Evolutionary conservation across 2,888 invertebrate genomes (phyloP).

Genomic region (Lasius fuliginosus): DNA sequence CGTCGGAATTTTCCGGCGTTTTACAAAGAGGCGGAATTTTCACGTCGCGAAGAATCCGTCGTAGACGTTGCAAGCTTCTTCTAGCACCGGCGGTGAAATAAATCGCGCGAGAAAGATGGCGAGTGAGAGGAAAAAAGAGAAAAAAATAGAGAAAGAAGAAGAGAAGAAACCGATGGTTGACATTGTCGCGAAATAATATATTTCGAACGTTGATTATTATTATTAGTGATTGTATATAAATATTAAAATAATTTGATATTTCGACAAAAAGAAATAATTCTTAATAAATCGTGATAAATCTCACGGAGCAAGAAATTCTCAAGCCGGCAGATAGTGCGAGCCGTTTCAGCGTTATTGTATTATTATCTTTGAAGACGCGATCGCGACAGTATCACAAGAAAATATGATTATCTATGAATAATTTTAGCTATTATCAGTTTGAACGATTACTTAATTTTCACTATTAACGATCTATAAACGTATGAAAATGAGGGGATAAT

Average conservation of each 20-base stretch:
- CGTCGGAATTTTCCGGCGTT: slow-evolving; percentile 15
- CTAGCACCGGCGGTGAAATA: slow-evolving; percentile 51
- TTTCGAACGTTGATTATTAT: slow-evolving; percentile 64
- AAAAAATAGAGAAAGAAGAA: slow-evolving; percentile 22
- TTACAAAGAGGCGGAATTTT: slow-evolving; percentile 45
- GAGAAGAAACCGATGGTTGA: slow-evolving; percentile 67
- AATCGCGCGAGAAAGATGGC: slow-evolving; percentile 50
- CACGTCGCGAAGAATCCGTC: slow-evolving; percentile 62
- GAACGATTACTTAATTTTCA: no score
- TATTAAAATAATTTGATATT: neutral
- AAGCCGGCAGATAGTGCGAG: neutral
- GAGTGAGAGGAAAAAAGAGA: slow-evolving; percentile 45
- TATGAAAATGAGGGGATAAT: no score
- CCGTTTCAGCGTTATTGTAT: no score
- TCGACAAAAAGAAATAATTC: neutral
- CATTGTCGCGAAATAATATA: slow-evolving; percentile 75
- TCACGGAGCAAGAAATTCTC: neutral
- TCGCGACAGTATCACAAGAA: no score
- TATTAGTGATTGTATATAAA: neutral
- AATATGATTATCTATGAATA: no score
- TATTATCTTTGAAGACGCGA: no score
- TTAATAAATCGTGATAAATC: neutral
- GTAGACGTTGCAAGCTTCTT: slow-evolving; percentile 66
- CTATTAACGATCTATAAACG: no score
- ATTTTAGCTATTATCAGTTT: no score